Evolutionary conservation across 2,113 vertebrate species (phyloP), one percentile per base, ranked within the genome.

Genomic region (Reinhardtius hippoglossoides): DNA sequence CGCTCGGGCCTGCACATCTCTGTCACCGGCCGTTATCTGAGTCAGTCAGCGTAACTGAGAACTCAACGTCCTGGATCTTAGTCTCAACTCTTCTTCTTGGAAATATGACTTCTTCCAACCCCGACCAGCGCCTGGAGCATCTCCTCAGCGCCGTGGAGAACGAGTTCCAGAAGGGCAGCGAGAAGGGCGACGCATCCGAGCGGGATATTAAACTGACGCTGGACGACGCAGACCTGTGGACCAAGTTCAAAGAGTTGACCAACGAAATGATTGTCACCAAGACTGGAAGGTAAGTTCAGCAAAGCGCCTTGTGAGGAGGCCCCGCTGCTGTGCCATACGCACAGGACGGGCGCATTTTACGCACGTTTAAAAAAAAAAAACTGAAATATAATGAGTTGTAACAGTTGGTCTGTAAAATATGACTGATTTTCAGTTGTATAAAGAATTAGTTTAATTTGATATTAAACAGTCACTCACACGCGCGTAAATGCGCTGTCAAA

Each of bases 191-290:
- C 78, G 89, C 92, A 7, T 93, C 93, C 3, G 95, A 95, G 89
- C 71, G 94, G 88, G 95, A 95, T 88, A 95, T 95, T 84, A 95
- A 94, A 83, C 88, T 95, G 52, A 88, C 77, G 0, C 93, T 95
- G 71, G 95, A 95, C 13, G 95, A 95, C 23, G 90, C 90, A 0
- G 95, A 94, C 21, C 70, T 95, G 24, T 95, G 95, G 95, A 89
- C 69, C 85, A 95, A 95, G 74, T 95, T 95, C 74, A 95, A 95
- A 86, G 95, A 95, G 78, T 82, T 95, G 4, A 95, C 95, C 57
- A 95, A 95, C 84, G 95, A 95, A 76, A 95, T 95, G 95, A 95
- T 95, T 18, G 95, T 95, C 78, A 95, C 95, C 26, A 95, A 95
- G 57, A 95, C 95, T 0, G 95, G 95, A 37, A 92, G 95, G 95